Evolutionary conservation across 2,888 invertebrate species (phyloP), one percentile per base, ranked within the genome.

Genomic region (Perithous albicinctus): DNA sequence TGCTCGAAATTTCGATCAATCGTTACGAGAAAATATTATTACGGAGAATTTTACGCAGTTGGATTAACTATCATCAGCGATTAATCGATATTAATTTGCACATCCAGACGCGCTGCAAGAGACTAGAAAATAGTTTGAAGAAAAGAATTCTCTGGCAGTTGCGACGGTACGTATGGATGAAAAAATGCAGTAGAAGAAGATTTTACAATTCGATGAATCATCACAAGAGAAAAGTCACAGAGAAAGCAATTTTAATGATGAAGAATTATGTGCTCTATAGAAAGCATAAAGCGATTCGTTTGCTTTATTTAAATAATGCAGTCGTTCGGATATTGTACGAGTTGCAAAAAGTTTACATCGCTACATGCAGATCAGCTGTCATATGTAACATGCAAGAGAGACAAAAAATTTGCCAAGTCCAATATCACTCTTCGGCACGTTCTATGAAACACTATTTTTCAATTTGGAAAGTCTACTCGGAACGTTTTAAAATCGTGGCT

Each of bases 121-220:
- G 76, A 69, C 35, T 79, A 4, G 70, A 85, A 38, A 48, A 59
- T 69, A 75, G 38, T 26, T 29, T 5, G 32, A 85, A 85, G 29
- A 48, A 10, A 41, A 54, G 38, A 29, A 51, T 67, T 12, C 64
- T 87, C 7, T 12, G 32, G n/a, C 80, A 85, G 51, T 87, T 87
- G 87, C 59, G 75, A 61, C 66, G 78, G 8, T 87, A 86, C 38
- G 67, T 86, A n/a, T 63, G 82, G 54, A 48, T 38, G 51, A 88
- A 86, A n/a, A 88, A 88, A 78, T 85, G 87, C 23, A 75, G n/a
- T 32, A 74, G 74, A 41, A 85, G 86, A 69, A 86, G 83, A 64
- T 70, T 67, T 0, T 82, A 81, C 26, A 8, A 63, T 4, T 67
- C 84, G 2, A 46, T 5, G n/a, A 82, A 59, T 82, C 84, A 84